Conservation (phyloP, 2,888 invertebrate genomes). For the Eristalis tenax region DNA sequence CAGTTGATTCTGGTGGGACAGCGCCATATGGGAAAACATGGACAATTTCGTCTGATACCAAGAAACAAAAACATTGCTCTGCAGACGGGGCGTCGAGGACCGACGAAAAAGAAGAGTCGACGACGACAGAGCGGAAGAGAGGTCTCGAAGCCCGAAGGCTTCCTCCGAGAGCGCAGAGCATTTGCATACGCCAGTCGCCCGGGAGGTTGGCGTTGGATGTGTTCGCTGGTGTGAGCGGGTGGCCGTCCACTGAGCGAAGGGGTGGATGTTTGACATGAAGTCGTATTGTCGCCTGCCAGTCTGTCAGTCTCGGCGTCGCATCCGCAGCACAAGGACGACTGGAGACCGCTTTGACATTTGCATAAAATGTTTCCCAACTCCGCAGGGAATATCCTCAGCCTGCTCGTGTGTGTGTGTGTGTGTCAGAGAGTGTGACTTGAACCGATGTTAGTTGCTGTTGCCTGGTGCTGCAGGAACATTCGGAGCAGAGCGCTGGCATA, state of each 20-base stretch:
- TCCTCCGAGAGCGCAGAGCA: slow-evolving; percentile 53
- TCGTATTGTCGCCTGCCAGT: slow-evolving; percentile 68
- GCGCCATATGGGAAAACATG: slow-evolving; percentile 71
- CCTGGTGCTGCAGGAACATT: slow-evolving; percentile 43
- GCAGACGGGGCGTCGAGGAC: slow-evolving; percentile 4
- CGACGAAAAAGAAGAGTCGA: slow-evolving; percentile 21
- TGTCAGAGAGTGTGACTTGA: slow-evolving; percentile 6
- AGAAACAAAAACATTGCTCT: slow-evolving; percentile 67
- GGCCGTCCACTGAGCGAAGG: slow-evolving; percentile 11
- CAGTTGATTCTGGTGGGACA: slow-evolving; percentile 71
- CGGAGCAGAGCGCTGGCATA: slow-evolving; percentile 55
- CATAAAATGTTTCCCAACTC: slow-evolving; percentile 69
- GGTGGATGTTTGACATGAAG: slow-evolving; percentile 67
- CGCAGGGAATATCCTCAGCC: slow-evolving; percentile 64
- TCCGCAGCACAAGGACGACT: slow-evolving; percentile 48
- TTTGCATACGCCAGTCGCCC: slow-evolving; percentile 61
- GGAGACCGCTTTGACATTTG: slow-evolving; percentile 65
- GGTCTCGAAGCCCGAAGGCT: slow-evolving; percentile 48
- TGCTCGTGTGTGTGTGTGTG: slow-evolving; percentile 48
- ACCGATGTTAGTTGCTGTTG: slow-evolving; percentile 3
- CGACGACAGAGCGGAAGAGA: slow-evolving; percentile 20
- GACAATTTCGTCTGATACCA: slow-evolving; percentile 69
- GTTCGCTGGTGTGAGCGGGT: slow-evolving; percentile 32
- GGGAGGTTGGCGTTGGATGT: slow-evolving; percentile 53
- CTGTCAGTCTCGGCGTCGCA: slow-evolving; percentile 49